Evolutionary conservation across 2,888 invertebrate genomes (phyloP), one percentile per base, ranked within the genome.

Genomic region (Bellardia pandia): DNA sequence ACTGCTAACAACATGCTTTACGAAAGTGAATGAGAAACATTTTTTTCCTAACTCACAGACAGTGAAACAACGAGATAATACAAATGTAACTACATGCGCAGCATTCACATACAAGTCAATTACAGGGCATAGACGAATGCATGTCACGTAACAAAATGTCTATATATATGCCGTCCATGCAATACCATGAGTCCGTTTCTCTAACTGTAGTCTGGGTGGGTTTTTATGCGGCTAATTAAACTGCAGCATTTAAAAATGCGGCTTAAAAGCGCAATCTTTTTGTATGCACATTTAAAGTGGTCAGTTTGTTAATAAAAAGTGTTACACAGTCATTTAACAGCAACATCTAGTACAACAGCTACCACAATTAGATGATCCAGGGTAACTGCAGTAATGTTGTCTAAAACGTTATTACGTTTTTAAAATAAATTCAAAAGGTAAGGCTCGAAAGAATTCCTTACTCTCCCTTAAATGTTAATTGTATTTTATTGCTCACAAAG

Each of bases 151-250:
- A 9, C 13, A 13, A 48, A 45, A 68, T 68, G 42, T 68, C 45
- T 45, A 68, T 60, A 6, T 72, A 9, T 13, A 58, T 58, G 42
- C 56, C 1, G 30, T 14, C 13, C 48, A n/a, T n/a, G n/a, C n/a
- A n/a, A n/a, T 33, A 33, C 2, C 51, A 11, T 30, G 13, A 16
- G 30, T 14, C 13, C 48, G n/a, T 16, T 68, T 48, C 45, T 30
- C 48, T 14, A 6, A 14, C 33, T 51, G n/a, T 42, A 7, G 13
- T 53, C 37, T 5, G 16, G 14, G 30, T 58, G 64, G 14, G 78
- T 42, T 13, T 64, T n/a, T 53, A 23, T 53, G 71, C 30, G 62
- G 40, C 60, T 83, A 76, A 76, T 83, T 83, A 83, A 83, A 69
- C 64, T 76, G n/a, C 45, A 13, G 37, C 37, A 71, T 53, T 30